Conservation (phyloP, 1,140 invertebrate species). For the Leptestheria dahalacensis region DNA sequence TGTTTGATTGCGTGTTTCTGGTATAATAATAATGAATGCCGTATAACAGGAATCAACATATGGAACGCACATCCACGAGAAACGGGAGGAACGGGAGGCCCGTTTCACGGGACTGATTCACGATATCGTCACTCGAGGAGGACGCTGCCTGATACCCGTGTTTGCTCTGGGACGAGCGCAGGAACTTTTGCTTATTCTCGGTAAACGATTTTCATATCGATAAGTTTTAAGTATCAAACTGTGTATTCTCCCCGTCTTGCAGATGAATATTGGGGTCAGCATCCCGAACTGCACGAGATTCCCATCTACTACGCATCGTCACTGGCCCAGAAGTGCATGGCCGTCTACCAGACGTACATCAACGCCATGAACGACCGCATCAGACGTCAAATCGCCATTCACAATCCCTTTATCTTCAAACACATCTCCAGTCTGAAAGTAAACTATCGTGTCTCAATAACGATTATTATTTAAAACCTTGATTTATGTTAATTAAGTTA, state of each 20-base stretch:
- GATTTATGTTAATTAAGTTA: no score
- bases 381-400: conserved; percentile 85
- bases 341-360: conserved; percentile 98
- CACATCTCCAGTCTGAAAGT: conserved; percentile 97
- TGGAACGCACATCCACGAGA: conserved; percentile 98
- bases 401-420: conserved; percentile 98
- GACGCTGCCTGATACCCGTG: conserved; percentile 93
- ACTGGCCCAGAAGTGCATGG: conserved; percentile 98
- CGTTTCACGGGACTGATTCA: conserved; percentile 89
- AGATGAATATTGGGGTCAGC: conserved; percentile 96
- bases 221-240: background rate
- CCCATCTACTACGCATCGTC: conserved; percentile 99
- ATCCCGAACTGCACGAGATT: conserved; percentile 96
- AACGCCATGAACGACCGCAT: conserved; percentile 99
- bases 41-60: conserved; percentile 99
- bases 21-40: no score
- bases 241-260: conserved; percentile 20
- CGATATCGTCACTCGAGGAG: conserved; percentile 89
- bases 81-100: conserved; percentile 85
- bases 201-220: conserved; percentile 29
- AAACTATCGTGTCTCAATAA: no score
- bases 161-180: conserved; percentile 97
- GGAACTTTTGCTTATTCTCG: conserved; percentile 84
- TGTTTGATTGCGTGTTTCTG: no score
- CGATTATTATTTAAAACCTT: background rate